Evolutionary conservation across 1,140 invertebrate genomes (phyloP), one percentile per base, ranked within the genome.

Genomic region (Trachymyrmex cornetzi): DNA sequence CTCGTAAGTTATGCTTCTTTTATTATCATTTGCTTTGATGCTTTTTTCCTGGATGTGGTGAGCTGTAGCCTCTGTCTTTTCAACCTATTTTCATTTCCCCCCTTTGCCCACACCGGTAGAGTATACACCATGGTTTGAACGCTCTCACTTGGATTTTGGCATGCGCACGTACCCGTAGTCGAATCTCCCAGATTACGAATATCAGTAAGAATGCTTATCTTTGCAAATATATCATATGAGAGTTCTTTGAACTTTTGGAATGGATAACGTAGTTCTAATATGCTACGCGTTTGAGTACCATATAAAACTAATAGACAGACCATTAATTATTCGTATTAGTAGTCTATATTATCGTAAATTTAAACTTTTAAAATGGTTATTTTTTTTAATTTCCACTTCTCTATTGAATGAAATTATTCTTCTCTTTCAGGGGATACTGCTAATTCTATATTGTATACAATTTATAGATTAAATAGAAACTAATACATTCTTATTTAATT

Each of bases 1-100:
- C 94, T 95, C 94, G 95, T 95, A 95, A 95, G 95, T 95, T 95
- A 95, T 95, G 94, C 94, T 95, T 95, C 94, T 95, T 95, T 94
- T 95, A 95, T 94, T 95, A 95, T 95, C 92, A 95, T 95, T 95
- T 95, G 95, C 95, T 95, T 90, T 89, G 87, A 90, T 88, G 89
- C 89, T 90, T 91, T 90, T 89, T 81, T 91, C 77, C 77, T 92
- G 90, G 89, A 92, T 93, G 88, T 92, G 91, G 91, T 93, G 91
- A 92, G 91, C 91, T 91, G 57, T 66, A 88, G 89, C 77, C 89
- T 90, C 22, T 74, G 48, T 82, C 77, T 86, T 75, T 80, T 72
- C 79, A 61, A 75, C 27, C 30, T 74, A 14, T 61, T 69, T 34
- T 72, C 38, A 57, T 61, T 34, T 4, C 16, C 61, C 22, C 53